Conservation (phyloP, 2,113 vertebrate genomes). For the Scolopax mira region DNA sequence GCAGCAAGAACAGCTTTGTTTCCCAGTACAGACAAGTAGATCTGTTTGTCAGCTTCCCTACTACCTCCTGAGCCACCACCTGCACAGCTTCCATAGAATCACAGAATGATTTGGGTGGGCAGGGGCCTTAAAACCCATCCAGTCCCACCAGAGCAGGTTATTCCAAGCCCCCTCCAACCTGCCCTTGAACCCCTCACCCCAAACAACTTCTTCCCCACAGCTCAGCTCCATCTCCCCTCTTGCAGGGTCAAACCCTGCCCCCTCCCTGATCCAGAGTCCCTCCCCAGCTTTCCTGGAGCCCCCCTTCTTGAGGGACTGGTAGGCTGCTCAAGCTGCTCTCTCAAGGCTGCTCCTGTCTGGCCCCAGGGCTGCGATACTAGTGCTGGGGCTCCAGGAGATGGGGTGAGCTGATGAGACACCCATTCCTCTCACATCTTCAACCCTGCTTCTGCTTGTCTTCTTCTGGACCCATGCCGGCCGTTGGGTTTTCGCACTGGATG, state of each 20-base stretch:
- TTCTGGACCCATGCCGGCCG: not conserved
- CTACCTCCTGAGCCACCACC: not conserved
- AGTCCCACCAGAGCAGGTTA: too few species aligned
- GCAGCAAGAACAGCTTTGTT: not conserved
- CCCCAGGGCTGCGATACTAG: not conserved
- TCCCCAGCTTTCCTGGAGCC: too few species aligned
- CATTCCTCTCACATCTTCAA: not conserved
- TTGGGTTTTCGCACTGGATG: fast-evolving
- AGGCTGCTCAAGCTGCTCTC: too few species aligned
- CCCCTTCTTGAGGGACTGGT: too few species aligned
- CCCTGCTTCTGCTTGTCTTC: not conserved
- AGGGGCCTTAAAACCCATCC: too few species aligned
- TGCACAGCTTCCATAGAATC: not conserved
- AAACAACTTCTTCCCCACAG: too few species aligned
- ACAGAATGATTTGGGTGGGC: too few species aligned
- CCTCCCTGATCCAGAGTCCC: too few species aligned
- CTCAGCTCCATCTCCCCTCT: too few species aligned
- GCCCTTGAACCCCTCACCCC: too few species aligned
- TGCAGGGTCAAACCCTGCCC: too few species aligned
- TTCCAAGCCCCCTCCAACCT: too few species aligned
- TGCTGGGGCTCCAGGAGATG: not conserved
- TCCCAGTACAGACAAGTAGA: not conserved
- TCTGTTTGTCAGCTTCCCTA: not conserved
- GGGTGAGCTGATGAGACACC: not conserved
- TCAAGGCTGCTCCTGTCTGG: not conserved